Base-by-base conservation (phyloP, 2,888 invertebrate species). In the Ennomos erosarius region DNA sequence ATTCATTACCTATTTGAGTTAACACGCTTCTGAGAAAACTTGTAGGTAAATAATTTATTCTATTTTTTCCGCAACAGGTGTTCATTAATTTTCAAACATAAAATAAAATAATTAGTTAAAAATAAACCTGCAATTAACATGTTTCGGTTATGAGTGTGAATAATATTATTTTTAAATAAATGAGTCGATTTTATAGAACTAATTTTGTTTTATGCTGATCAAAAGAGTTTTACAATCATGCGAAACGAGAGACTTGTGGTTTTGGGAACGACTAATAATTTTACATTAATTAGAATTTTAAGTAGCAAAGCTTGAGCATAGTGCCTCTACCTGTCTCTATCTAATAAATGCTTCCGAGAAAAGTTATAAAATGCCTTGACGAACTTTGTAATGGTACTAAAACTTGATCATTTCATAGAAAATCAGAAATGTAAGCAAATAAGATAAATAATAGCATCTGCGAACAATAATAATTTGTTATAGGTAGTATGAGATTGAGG, bases 261-360 rank as follows among this genome's bases (percentile, higher is more conserved):
- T 49, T 46, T 48, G 53, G 9, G 12, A 55, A 12, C 40, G 12
- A 59, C 59, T 69, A 62, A 69, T 69, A 71, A 71, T 71, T 74
- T 72, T 70, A 68, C 73, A 76, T 79, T 54, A 67, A 78, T 80
- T 78, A 73, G 67, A 75, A 78, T 76, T 55, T 65, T 59, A 54
- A 54, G 34, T 43, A 12, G 51, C 1, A 45, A 34, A 48, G 43
- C 16, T 43, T 35, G 49, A 26, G 38, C 35, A 33, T 40, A 12
- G 8, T 13, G 8, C 34, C 26, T 51, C 11, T 50, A 35, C 39
- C 35, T 44, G 39, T 39, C 34, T 50, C 33, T 34, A 9, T 34
- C 26, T 49, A 26, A 6, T 1, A 38, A 3, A 49, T 43, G 39
- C n/a, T 53, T 58, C 48, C 38, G 9, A 58, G 58, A 53, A 53